A percentile compares a stretch with the other conserved stretches of the same genome.
Conservation (phyloP, 1,140 invertebrate genomes). For the Physella acuta region DNA sequence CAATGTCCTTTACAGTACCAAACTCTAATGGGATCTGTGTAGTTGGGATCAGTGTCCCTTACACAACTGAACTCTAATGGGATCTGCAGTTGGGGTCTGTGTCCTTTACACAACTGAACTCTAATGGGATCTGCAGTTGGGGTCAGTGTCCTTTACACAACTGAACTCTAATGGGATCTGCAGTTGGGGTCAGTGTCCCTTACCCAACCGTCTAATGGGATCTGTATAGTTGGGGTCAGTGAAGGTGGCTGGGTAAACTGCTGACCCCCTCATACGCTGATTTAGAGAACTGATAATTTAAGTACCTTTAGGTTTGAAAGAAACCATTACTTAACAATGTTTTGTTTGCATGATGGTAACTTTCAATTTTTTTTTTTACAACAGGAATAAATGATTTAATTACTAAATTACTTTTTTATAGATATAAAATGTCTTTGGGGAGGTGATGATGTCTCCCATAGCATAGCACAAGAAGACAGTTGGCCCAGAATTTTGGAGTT, state of each 20-base stretch:
- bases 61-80: background rate
- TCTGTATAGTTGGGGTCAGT: no score
- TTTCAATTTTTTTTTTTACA: no score
- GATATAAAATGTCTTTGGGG: constrained; percentile 31
- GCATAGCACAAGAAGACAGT: constrained; percentile 37
- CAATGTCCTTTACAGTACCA: background rate
- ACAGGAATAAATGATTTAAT: background rate
- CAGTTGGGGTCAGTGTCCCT: background rate
- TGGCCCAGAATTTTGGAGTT: constrained; percentile 38
- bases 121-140: background rate
- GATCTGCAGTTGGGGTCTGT: background rate
- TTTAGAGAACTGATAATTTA: background rate
- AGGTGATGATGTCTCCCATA: constrained; percentile 32
- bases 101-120: background rate
- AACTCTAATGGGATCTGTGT: no score
- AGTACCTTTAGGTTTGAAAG: background rate
- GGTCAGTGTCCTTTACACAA: background rate
- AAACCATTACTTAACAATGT: background rate
- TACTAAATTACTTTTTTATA: constrained; percentile 21
- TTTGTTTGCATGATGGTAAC: no score
- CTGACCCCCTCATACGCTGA: background rate
- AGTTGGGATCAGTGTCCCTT: background rate
- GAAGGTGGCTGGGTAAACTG: background rate
- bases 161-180: background rate
- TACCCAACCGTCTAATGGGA: background rate